These are phyloP conservation scores for Plagiodera versicolora DNA, from an alignment of 2,888 invertebrate genomes.

Conservation along the genomic window DNA sequence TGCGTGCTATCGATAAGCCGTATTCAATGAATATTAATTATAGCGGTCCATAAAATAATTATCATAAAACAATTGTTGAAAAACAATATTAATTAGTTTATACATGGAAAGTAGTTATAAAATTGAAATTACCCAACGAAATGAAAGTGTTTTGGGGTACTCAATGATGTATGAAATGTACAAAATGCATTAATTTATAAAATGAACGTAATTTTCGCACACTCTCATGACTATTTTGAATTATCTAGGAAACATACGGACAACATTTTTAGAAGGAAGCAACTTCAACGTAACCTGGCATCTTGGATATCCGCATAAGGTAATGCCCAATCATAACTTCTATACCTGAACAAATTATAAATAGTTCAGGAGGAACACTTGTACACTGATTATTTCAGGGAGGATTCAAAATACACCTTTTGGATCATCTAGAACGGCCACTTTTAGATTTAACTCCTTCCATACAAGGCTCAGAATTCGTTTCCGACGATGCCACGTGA, in stretches of 20 bases:
- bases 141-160: no score
- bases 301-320: conserved; percentile 88
- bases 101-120: no score
- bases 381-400: conserved; percentile 64
- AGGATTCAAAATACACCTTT: conserved; percentile 84
- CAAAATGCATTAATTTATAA: no score
- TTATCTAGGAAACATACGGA: conserved; percentile 73
- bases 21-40: neutral
- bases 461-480: conserved; percentile 77
- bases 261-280: conserved; percentile 79
- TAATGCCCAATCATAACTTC: conserved; percentile 59
- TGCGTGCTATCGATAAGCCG: no score
- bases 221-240: conserved; percentile 29
- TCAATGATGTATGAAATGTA: no score
- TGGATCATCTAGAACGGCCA: conserved; percentile 83
- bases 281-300: conserved; percentile 91
- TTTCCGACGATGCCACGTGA: conserved; percentile 86
- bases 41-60: neutral
- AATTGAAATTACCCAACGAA: no score
- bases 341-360: neutral
- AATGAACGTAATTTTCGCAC: no score
- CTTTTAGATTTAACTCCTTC: conserved; percentile 82
- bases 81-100: no score
- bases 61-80: no score
- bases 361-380: neutral